A percentile compares a stretch with the other conserved stretches of the same genome.
These are phyloP conservation scores for Flabesymbios commensalis DNA, from an alignment of 2,888 invertebrate genomes.

Conservation along the genomic window DNA sequence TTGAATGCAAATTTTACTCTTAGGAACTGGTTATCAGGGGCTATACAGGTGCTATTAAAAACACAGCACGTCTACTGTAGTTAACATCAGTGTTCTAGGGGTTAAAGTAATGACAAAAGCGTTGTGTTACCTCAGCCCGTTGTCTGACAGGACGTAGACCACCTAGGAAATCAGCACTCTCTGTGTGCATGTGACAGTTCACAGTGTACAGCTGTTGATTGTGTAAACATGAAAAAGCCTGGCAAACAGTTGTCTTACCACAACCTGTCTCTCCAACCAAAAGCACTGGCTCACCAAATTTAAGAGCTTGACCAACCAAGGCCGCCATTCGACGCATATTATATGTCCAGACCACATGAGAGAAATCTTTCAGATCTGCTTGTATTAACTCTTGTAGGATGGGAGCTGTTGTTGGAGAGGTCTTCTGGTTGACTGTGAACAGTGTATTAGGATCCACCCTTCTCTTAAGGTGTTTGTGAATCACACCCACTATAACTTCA, in stretches of 20 bases:
- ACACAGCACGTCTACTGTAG: no score
- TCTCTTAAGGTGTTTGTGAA: slow-evolving; percentile 73
- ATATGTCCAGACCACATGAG: slow-evolving; percentile 91
- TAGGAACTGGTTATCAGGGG: no score
- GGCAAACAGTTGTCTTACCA: slow-evolving; percentile 95
- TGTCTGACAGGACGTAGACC: slow-evolving; percentile 86
- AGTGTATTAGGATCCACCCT: slow-evolving; percentile 73
- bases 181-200: slow-evolving; percentile 99
- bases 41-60: no score
- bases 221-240: slow-evolving; percentile 73
- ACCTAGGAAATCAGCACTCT: slow-evolving; percentile 96
- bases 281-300: slow-evolving; percentile 90
- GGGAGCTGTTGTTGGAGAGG: slow-evolving; percentile 74
- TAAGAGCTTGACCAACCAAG: slow-evolving; percentile 74
- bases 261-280: slow-evolving; percentile 96
- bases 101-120: no score
- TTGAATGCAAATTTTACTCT: no score
- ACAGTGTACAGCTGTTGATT: slow-evolving; percentile 75
- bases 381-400: slow-evolving; percentile 17
- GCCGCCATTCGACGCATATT: slow-evolving; percentile 78
- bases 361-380: slow-evolving; percentile 64
- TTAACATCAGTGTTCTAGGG: no score
- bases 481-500: slow-evolving; percentile 76
- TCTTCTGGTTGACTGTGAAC: slow-evolving; percentile 67
- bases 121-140: slow-evolving; percentile 9